Evolutionary conservation across 2,113 vertebrate genomes (phyloP).

Genomic region (Pipa parva): DNA sequence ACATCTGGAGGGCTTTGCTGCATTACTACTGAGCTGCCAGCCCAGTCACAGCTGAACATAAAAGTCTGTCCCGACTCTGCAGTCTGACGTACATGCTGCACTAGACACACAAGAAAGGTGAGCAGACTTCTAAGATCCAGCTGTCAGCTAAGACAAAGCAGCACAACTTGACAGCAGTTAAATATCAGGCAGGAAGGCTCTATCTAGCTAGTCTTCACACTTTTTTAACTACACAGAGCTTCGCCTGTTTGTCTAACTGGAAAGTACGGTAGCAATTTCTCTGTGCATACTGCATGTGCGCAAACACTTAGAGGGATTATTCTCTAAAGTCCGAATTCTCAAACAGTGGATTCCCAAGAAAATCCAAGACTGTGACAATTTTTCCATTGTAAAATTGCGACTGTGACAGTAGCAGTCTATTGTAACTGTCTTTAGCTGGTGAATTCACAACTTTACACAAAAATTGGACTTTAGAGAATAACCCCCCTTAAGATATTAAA

Average conservation of each 20-base stretch:
- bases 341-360: too few species aligned
- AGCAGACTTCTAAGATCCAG: conserved; percentile 15
- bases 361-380: too few species aligned
- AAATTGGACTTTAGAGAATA: too few species aligned
- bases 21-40: conserved; percentile 17
- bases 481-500: too few species aligned
- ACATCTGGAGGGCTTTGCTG: conserved; percentile 9
- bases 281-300: too few species aligned
- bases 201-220: conserved; percentile 5
- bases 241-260: neutral
- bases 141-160: conserved; percentile 16
- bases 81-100: conserved; percentile 33
- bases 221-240: neutral
- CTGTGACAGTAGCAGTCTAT: too few species aligned
- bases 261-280: neutral
- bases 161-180: conserved; percentile 18
- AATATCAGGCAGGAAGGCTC: neutral
- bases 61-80: conserved; percentile 26
- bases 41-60: conserved; percentile 14
- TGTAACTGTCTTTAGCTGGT: too few species aligned
- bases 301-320: too few species aligned
- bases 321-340: too few species aligned
- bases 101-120: conserved; percentile 36
- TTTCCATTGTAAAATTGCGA: too few species aligned
- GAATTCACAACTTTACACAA: too few species aligned